Percentiles rank a stretch among this genome's conserved stretches.
Conservation (phyloP, 2,113 vertebrate species). For the Saguinus imperator region DNA sequence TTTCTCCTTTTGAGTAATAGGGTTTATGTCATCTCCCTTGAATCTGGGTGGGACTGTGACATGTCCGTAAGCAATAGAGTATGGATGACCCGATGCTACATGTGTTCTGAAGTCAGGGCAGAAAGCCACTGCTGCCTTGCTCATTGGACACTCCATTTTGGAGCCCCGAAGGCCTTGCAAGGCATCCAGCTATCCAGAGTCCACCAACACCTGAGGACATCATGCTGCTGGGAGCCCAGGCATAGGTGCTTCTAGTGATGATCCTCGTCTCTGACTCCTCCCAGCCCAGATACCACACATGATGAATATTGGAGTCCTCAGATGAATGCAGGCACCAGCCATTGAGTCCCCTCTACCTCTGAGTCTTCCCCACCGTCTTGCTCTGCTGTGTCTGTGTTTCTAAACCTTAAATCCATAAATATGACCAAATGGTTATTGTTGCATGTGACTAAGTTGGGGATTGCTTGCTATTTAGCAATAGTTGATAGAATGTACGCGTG, state of each 20-base stretch:
- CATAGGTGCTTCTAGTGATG: not conserved
- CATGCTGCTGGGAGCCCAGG: not conserved
- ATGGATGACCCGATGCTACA: not conserved
- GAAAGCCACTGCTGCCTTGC: not conserved
- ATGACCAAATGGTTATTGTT: not conserved
- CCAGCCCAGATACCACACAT: no score
- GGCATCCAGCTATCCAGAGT: not conserved
- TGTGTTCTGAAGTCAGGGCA: not conserved
- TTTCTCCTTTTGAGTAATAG: not conserved
- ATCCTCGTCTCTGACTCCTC: not conserved
- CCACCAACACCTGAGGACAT: not conserved
- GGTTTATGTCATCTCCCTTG: not conserved
- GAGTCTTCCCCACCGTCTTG: no score
- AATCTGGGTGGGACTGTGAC: not conserved
- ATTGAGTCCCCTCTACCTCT: no score
- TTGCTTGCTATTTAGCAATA: not conserved
- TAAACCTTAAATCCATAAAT: not conserved
- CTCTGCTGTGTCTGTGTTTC: not conserved
- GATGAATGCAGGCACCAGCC: not conserved
- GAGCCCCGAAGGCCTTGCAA: not conserved
- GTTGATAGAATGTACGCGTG: not conserved
- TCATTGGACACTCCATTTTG: not conserved
- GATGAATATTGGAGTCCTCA: not conserved
- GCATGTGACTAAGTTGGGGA: not conserved
- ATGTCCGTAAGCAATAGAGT: not conserved